phyloP scores from a whole-genome alignment of 2,113 vertebrate species.

The Galbula dea region DNA sequence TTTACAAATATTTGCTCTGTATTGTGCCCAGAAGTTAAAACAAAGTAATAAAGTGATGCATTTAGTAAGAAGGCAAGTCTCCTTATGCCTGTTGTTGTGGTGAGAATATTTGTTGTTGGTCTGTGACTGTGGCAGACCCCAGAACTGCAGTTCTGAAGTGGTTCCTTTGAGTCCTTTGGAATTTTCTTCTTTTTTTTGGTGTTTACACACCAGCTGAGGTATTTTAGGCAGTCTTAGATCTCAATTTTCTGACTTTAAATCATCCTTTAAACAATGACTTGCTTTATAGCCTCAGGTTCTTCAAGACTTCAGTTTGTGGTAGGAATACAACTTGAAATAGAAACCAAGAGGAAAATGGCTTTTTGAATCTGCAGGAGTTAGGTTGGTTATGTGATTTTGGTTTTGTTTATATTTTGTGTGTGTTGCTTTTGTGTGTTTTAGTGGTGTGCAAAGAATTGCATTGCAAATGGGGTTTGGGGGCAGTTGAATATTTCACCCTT shows the following conservation, averaged over 20 bases:
- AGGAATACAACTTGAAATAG: neutral
- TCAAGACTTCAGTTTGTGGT: neutral
- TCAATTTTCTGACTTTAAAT: neutral
- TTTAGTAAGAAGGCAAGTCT: neutral
- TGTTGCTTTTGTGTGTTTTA: neutral
- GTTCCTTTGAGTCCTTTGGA: neutral
- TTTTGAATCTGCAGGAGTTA: neutral
- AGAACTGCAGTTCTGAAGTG: neutral
- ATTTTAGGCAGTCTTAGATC: conserved; percentile 4
- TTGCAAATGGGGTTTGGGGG: neutral
- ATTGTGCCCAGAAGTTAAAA: neutral
- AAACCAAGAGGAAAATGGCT: neutral
- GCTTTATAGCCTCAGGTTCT: neutral
- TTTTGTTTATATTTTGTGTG: neutral
- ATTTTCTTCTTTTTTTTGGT: conserved; percentile 13
- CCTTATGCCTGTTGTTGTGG: neutral
- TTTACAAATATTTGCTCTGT: conserved; percentile 33
- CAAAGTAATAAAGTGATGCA: neutral
- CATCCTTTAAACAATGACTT: neutral
- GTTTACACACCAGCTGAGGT: conserved; percentile 5
- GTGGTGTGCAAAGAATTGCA: neutral
- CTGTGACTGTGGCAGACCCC: neutral
- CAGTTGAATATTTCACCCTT: neutral
- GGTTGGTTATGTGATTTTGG: neutral
- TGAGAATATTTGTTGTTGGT: neutral